Conservation (phyloP, 2,888 invertebrate species). For the Euzophera pinguis region DNA sequence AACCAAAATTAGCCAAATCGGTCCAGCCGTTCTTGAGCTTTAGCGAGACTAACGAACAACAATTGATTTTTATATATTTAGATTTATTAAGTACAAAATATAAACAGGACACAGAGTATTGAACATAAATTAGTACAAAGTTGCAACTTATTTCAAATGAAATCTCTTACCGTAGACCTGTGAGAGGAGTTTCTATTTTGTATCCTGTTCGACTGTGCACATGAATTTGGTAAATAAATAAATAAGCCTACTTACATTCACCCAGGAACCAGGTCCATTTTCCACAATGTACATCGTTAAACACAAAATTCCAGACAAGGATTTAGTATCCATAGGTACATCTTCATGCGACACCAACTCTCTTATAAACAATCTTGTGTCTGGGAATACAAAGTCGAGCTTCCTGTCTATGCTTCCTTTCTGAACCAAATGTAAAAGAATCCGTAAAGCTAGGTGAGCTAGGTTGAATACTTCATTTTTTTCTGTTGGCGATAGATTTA, state of each 20-base stretch:
- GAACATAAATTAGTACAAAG: too few species aligned
- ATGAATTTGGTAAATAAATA: too few species aligned
- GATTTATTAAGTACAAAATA: too few species aligned
- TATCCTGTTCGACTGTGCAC: too few species aligned
- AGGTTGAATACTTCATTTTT: constrained; percentile 59
- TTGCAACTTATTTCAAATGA: too few species aligned
- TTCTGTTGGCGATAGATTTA: constrained; percentile 48
- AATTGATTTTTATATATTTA: too few species aligned
- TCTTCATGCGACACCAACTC: constrained; percentile 63
- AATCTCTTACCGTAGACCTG: too few species aligned
- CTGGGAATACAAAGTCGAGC: constrained; percentile 29
- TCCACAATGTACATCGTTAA: constrained; percentile 66
- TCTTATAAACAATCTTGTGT: constrained; percentile 36
- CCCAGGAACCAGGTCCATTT: constrained; percentile 48
- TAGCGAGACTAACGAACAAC: too few species aligned
- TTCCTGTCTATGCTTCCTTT: constrained; percentile 31
- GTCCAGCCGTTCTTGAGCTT: too few species aligned
- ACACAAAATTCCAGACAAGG: constrained; percentile 80
- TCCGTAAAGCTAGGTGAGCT: constrained; percentile 44
- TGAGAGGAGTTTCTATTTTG: too few species aligned
- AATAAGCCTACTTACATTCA: constrained; percentile 38
- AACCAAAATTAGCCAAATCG: too few species aligned
- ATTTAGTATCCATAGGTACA: constrained; percentile 83
- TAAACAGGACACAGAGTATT: too few species aligned
- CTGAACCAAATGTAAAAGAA: constrained; percentile 52